These are phyloP conservation scores for Amphiura filiformis DNA, from an alignment of 35 echinoderm and acorn worm genomes.

Conservation along the genomic window DNA sequence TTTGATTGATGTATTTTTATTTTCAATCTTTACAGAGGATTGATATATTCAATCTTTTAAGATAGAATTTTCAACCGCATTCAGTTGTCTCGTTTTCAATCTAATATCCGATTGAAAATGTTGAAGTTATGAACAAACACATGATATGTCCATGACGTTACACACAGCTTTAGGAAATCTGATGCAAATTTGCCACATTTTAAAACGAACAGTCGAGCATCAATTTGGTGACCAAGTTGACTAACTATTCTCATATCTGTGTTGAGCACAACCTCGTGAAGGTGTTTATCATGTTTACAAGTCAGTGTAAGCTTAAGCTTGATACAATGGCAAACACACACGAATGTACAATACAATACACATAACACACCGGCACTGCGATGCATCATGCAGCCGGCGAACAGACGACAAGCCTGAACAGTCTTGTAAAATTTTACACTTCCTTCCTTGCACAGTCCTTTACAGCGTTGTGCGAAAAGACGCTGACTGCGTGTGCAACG, in stretches of 20 bases:
- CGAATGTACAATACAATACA: too few species aligned
- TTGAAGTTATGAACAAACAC: too few species aligned
- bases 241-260: too few species aligned
- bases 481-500: background rate
- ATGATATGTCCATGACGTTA: too few species aligned
- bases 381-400: background rate
- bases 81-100: background rate
- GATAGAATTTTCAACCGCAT: background rate
- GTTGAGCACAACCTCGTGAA: too few species aligned
- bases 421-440: background rate
- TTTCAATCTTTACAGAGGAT: background rate
- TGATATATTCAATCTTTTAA: background rate
- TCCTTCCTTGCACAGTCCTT: background rate
- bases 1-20: background rate
- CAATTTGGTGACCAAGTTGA: too few species aligned
- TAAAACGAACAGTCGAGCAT: too few species aligned
- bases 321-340: too few species aligned
- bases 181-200: too few species aligned
- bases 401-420: background rate
- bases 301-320: too few species aligned
- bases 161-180: too few species aligned
- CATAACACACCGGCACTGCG: background rate
- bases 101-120: background rate
- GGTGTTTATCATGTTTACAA: too few species aligned
- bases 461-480: background rate